Conservation (phyloP, 2,888 invertebrate genomes). For the Polymixis flavicincta region DNA sequence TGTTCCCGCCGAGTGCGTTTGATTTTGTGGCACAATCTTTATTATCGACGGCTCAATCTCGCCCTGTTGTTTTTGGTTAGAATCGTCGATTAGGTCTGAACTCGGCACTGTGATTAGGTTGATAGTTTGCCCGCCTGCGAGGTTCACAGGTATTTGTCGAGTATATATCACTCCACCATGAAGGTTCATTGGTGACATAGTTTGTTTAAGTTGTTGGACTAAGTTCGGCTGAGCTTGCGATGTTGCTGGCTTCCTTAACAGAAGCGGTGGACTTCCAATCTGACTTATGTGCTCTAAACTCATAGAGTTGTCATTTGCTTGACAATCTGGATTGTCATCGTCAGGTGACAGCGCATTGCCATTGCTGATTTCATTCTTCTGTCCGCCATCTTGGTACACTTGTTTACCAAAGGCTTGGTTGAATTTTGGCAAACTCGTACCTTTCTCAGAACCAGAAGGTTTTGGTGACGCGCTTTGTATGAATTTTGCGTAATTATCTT, state of each 20-base stretch:
- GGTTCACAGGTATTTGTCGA: conserved; percentile 93
- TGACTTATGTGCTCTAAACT: conserved; percentile 83
- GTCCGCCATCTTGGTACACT: conserved; percentile 89
- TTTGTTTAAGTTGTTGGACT: conserved; percentile 88
- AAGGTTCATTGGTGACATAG: conserved; percentile 90
- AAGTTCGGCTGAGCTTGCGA: conserved; percentile 81
- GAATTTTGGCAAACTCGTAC: conserved; percentile 93
- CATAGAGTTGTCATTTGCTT: conserved; percentile 78
- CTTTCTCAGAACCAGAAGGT: conserved; percentile 81
- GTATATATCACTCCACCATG: conserved; percentile 94
- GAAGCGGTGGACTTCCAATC: conserved; percentile 82
- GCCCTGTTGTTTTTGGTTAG: conserved; percentile 82
- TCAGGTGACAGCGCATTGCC: conserved; percentile 72
- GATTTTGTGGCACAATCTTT: conserved; percentile 86
- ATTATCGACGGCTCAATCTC: conserved; percentile 87
- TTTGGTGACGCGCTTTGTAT: conserved; percentile 86
- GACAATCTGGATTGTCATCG: conserved; percentile 77
- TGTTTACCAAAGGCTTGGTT: conserved; percentile 95
- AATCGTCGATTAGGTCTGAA: conserved; percentile 85
- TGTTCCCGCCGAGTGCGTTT: conserved; percentile 63
- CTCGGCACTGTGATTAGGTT: conserved; percentile 90
- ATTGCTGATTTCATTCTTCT: conserved; percentile 78
- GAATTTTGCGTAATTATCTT: conserved; percentile 90
- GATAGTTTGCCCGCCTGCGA: conserved; percentile 90
- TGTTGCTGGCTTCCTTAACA: conserved; percentile 81